Evolutionary conservation across 2,888 invertebrate genomes (phyloP).

Genomic region (Panzeria rudis): DNA sequence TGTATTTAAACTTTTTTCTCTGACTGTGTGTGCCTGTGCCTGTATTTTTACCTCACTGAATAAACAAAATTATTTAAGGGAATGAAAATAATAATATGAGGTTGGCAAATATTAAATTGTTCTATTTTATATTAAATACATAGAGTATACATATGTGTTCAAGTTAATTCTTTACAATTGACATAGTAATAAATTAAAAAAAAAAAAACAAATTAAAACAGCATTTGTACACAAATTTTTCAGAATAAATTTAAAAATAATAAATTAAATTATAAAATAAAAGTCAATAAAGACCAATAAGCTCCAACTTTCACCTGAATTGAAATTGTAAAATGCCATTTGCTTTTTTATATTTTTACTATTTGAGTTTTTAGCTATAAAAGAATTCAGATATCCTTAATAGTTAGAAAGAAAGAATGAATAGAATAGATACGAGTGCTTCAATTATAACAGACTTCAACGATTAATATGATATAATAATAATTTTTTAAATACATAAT

Average conservation of each 20-base stretch:
- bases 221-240: constrained; percentile 29
- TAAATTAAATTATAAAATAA: constrained; percentile 23
- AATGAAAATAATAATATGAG: not conserved
- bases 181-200: not conserved
- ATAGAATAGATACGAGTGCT: not conserved
- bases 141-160: not conserved
- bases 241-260: constrained; percentile 9
- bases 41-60: no score
- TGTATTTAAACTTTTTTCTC: no score
- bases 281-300: constrained; percentile 36
- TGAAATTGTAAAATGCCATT: constrained; percentile 5
- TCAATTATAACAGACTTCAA: constrained; percentile 3
- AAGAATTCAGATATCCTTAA: not conserved
- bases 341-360: constrained; percentile 10
- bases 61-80: not conserved
- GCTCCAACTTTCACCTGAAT: constrained; percentile 63
- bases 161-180: constrained; percentile 2
- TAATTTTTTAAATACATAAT: constrained; percentile 29
- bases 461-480: constrained; percentile 28
- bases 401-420: constrained; percentile 1
- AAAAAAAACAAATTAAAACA: not conserved
- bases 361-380: constrained; percentile 13
- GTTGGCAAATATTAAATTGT: not conserved
- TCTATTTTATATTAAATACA: not conserved
- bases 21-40: no score